Base-by-base conservation (phyloP, 1,140 invertebrate species). In the Trachymyrmex septentrionalis region DNA sequence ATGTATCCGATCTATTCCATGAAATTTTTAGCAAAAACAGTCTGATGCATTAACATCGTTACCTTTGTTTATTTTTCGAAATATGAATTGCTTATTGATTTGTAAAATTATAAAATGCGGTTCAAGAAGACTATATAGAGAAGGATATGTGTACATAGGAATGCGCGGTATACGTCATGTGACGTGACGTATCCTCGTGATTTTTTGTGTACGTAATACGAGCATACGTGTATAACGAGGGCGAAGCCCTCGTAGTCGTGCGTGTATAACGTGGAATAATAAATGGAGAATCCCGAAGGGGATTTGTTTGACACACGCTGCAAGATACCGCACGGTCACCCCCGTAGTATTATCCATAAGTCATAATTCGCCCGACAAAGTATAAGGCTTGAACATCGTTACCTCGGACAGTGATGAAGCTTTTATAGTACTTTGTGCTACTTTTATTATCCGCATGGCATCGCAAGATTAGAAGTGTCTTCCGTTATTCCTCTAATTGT, bases 351-450 rank as follows among this genome's bases (percentile, higher is more conserved):
- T 66, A 64, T 69, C 66, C 86, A 87, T 87, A 85, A 87, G 85
- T 87, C 86, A 87, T 87, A 87, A 82, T 87, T 84, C 86, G 80
- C 61, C 30, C 69, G 69, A 85, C 69, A 85, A 87, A 69, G 80
- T 85, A 67, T 85, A 87, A 63, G 67, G 34, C 57, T 85, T 77
- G 82, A 85, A 75, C 85, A 86, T 86, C 76, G 84, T 80, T 86
- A 80, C 63, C 30, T 53, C 34, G 76, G 75, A 86, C 85, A 80
- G 64, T 81, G 85, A 86, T 86, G 85, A 76, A 81, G 75, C 81
- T 86, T 86, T 86, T 80, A 53, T 80, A 80, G 75, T 50, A 81
- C 50, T 80, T 86, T 38, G 64, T 64, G 48, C 63, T 67, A 67
- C 85, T 80, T 69, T 86, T 67, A 80, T 80, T 63, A 67, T 67